phyloP scores from a whole-genome alignment of 2,888 invertebrate species.

The Hypselothyrea guttata region DNA sequence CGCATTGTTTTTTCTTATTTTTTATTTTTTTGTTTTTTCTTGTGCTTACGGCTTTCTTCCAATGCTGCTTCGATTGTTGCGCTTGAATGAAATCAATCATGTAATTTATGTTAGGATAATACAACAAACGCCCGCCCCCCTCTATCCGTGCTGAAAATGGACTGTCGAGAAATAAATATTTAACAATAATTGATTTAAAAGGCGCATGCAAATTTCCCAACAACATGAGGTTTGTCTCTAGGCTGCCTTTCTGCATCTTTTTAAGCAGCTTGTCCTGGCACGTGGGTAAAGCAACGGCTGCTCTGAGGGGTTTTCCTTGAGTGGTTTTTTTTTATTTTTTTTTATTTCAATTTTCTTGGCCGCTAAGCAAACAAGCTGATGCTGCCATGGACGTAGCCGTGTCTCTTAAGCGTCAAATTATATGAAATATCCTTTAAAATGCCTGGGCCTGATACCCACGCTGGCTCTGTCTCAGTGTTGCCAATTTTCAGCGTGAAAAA shows the following conservation, averaged over 20 bases:
- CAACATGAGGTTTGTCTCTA: neutral
- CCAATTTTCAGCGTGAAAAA: no score
- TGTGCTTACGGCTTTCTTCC: slow-evolving; percentile 40
- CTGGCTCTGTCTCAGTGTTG: slow-evolving; percentile 20
- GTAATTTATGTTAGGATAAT: slow-evolving; percentile 79
- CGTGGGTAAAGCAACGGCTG: slow-evolving; percentile 74
- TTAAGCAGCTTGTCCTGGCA: slow-evolving; percentile 68
- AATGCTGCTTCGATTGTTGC: slow-evolving; percentile 33
- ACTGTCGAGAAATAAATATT: slow-evolving; percentile 76
- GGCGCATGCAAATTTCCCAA: slow-evolving; percentile 72
- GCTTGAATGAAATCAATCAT: slow-evolving; percentile 79
- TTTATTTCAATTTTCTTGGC: slow-evolving; percentile 59
- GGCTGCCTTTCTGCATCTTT: slow-evolving; percentile 31
- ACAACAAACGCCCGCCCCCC: slow-evolving; percentile 30
- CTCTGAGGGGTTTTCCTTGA: slow-evolving; percentile 27
- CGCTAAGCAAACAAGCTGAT: slow-evolving; percentile 62
- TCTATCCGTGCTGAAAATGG: slow-evolving; percentile 19
- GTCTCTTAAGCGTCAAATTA: slow-evolving; percentile 65
- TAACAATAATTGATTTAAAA: slow-evolving; percentile 78
- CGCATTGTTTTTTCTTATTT: slow-evolving; percentile 50
- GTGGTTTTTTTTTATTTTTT: slow-evolving; percentile 33
- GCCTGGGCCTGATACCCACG: slow-evolving; percentile 62
- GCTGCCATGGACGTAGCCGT: slow-evolving; percentile 28
- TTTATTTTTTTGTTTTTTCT: slow-evolving; percentile 58
- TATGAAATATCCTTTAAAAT: slow-evolving; percentile 75